These are phyloP conservation scores for Regulus satrapa DNA, from an alignment of 2,113 vertebrate species.

Conservation along the genomic window DNA sequence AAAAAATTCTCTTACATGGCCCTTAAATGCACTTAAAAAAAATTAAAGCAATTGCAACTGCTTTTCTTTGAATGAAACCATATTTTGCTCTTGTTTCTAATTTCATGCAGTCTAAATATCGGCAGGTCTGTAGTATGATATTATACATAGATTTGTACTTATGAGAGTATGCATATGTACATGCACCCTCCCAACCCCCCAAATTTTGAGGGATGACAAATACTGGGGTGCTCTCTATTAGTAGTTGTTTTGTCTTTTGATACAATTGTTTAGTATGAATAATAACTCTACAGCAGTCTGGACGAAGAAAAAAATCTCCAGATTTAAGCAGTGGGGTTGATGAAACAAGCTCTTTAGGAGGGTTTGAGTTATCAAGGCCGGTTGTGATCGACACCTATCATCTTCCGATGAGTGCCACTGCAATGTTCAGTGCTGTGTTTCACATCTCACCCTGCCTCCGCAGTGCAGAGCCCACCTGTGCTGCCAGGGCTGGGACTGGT, in stretches of 20 bases:
- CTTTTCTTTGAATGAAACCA: background rate
- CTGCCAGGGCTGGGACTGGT: background rate
- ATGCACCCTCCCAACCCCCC: rapidly evolving
- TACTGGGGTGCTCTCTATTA: background rate
- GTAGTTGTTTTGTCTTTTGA: background rate
- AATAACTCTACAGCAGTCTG: background rate
- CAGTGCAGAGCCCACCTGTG: rapidly evolving
- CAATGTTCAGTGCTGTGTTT: background rate
- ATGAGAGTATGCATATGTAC: background rate
- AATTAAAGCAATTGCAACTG: background rate
- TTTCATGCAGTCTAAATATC: background rate
- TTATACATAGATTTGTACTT: background rate
- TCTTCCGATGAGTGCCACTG: background rate
- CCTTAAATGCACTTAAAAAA: background rate
- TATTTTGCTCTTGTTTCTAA: background rate
- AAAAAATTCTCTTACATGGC: background rate
- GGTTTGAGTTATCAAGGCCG: background rate
- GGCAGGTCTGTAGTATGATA: background rate
- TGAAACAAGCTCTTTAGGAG: background rate
- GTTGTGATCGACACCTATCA: background rate
- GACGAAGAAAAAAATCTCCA: background rate
- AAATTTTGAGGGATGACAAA: background rate
- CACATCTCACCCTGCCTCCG: background rate
- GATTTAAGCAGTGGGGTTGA: background rate
- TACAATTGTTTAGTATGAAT: background rate